Percentiles rank a stretch among this genome's conserved stretches.
Evolutionary conservation across 1,140 invertebrate genomes (phyloP).

Genomic region (Helicoverpa armigera): DNA sequence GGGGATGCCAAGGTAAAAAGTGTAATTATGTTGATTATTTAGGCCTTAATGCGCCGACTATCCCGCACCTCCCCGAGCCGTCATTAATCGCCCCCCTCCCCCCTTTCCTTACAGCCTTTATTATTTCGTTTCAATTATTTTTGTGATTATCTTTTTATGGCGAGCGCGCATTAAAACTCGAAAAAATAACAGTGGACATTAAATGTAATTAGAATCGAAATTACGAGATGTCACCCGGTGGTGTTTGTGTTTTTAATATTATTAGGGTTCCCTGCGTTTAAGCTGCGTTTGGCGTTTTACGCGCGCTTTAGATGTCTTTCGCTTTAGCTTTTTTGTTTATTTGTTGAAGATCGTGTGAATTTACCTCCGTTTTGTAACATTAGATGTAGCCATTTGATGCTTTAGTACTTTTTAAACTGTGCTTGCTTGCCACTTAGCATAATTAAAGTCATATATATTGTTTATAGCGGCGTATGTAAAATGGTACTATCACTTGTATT

Average conservation of each 20-base stretch:
- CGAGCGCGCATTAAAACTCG: conserved; percentile 82
- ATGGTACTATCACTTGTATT: too few relatives aligned
- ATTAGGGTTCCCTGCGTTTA: conserved; percentile 49
- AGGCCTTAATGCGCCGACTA: conserved; percentile 84
- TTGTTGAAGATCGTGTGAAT: conserved; percentile 5
- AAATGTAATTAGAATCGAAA: conserved; percentile 84
- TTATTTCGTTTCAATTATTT: conserved; percentile 87
- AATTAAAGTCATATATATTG: too few relatives aligned
- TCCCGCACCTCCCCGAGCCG: conserved; percentile 67
- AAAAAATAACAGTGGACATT: conserved; percentile 85
- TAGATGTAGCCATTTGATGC: too few relatives aligned
- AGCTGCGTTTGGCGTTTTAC: conserved; percentile 41
- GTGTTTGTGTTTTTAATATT: conserved; percentile 51
- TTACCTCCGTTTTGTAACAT: not conserved
- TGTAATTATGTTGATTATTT: conserved; percentile 87
- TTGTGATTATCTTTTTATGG: conserved; percentile 87
- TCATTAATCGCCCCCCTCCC: conserved; percentile 79
- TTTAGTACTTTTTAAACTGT: too few relatives aligned
- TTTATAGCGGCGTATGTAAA: too few relatives aligned
- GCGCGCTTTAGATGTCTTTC: conserved; percentile 36
- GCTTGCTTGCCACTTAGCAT: too few relatives aligned
- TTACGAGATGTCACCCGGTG: conserved; percentile 76
- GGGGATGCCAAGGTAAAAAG: conserved; percentile 81
- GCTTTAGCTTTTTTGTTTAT: conserved; percentile 18
- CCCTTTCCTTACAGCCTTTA: conserved; percentile 73